These are phyloP conservation scores for Cheilosia scutellata DNA, from an alignment of 2,888 invertebrate species.

Conservation along the genomic window DNA sequence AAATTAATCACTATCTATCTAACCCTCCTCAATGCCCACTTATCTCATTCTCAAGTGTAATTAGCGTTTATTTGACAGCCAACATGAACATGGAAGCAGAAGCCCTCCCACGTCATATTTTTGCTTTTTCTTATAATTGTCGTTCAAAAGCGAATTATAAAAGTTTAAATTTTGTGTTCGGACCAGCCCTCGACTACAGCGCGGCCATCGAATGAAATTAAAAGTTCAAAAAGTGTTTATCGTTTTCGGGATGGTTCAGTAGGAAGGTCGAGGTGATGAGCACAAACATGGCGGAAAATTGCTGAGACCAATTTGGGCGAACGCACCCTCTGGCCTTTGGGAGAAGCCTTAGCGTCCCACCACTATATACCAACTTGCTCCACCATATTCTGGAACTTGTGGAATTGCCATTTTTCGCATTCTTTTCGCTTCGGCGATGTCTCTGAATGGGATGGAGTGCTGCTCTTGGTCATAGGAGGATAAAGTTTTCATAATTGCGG, in stretches of 20 bases:
- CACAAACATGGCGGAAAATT: conserved; percentile 69
- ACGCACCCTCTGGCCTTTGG: conserved; percentile 44
- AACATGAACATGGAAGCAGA: conserved; percentile 46
- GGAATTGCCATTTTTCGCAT: conserved; percentile 20
- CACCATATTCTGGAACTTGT: conserved; percentile 4
- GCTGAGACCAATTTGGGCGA: conserved; percentile 65
- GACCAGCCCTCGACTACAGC: conserved; percentile 38
- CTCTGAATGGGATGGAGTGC: conserved; percentile 33
- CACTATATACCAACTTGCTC: neutral
- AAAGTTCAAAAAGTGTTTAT: conserved; percentile 75
- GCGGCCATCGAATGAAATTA: conserved; percentile 59
- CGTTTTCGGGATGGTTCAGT: conserved; percentile 37
- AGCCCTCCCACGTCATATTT: neutral
- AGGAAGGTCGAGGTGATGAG: conserved; percentile 10
- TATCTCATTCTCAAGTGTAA: conserved; percentile 57
- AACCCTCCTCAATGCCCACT: conserved; percentile 18
- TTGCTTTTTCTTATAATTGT: conserved; percentile 45
- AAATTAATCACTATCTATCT: conserved; percentile 60
- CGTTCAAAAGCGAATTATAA: conserved; percentile 69
- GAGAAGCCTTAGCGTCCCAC: conserved; percentile 28
- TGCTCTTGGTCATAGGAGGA: conserved; percentile 45
- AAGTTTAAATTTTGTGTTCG: conserved; percentile 69
- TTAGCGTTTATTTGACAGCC: conserved; percentile 74
- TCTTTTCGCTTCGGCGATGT: conserved; percentile 33
- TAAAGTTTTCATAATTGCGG: conserved; percentile 71